Evolutionary conservation across 1,140 invertebrate genomes (phyloP).

Genomic region (Dendrolimus punctatus): DNA sequence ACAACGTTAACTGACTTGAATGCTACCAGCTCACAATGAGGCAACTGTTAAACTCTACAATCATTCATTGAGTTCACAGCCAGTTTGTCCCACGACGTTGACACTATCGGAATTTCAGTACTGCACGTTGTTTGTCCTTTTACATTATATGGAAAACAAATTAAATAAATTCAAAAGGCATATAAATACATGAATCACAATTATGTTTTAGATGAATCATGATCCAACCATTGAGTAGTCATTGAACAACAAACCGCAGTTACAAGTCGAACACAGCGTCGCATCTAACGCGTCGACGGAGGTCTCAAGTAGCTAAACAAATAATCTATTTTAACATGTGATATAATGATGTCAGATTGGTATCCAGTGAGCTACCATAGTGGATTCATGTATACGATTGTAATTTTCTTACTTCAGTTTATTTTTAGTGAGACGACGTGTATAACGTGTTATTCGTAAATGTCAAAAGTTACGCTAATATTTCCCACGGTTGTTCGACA

Average conservation of each 20-base stretch:
- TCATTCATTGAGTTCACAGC: too few species aligned
- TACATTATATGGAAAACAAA: slow-evolving; percentile 10
- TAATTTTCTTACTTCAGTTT: slow-evolving; percentile 65
- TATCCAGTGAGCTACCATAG: slow-evolving; percentile 48
- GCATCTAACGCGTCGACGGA: slow-evolving; percentile 26
- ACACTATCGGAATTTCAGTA: slow-evolving; percentile 43
- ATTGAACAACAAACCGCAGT: slow-evolving; percentile 46
- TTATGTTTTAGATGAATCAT: slow-evolving; percentile 58
- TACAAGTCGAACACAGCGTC: slow-evolving; percentile 30
- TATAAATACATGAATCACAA: slow-evolving; percentile 45
- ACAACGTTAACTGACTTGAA: too few species aligned
- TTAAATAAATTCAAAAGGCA: slow-evolving; percentile 8
- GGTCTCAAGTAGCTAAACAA: slow-evolving; percentile 44
- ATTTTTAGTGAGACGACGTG: slow-evolving; percentile 57
- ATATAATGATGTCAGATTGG: slow-evolving; percentile 62
- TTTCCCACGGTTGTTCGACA: slow-evolving; percentile 14
- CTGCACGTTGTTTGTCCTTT: slow-evolving; percentile 37
- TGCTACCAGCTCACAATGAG: too few species aligned
- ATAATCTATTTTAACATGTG: slow-evolving; percentile 64
- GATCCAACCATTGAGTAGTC: slow-evolving; percentile 41
- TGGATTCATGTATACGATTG: slow-evolving; percentile 62
- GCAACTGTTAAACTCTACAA: too few species aligned
- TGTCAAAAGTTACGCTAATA: slow-evolving; percentile 54
- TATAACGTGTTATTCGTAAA: slow-evolving; percentile 61
- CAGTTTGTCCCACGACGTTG: slow-evolving; percentile 8